Percentiles rank a stretch among this genome's conserved stretches.
Conservation (phyloP, 2,888 invertebrate species). For the Siphlonurus alternatus region DNA sequence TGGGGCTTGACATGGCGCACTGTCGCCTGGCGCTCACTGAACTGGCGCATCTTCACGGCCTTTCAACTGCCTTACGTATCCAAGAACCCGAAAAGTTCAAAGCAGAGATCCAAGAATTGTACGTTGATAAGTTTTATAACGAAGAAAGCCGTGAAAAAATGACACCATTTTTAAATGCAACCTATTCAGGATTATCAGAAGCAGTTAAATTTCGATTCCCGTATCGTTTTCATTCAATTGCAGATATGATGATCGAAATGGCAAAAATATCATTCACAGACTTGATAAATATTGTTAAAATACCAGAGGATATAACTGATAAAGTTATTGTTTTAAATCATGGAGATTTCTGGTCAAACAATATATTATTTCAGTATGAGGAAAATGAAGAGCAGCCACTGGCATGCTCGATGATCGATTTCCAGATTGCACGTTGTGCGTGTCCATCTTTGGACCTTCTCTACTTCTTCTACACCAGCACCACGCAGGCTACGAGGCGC, state of each 20-base stretch:
- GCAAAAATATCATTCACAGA: neutral
- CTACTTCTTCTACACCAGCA: conserved; percentile 6
- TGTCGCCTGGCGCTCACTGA: neutral
- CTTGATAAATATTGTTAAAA: no score
- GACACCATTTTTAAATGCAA: neutral
- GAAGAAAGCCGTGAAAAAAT: neutral
- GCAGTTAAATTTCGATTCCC: neutral
- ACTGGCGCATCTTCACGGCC: neutral
- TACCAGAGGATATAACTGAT: neutral
- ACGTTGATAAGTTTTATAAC: neutral
- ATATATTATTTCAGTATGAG: conserved; percentile 4
- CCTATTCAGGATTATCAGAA: neutral
- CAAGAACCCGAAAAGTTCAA: neutral
- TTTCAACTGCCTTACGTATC: neutral
- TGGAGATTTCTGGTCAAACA: conserved; percentile 8
- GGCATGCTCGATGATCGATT: conserved; percentile 1
- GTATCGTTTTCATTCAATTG: neutral
- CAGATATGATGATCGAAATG: neutral
- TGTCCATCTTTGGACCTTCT: conserved; percentile 6
- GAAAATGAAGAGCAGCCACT: neutral
- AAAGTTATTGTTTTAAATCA: conserved; percentile 3
- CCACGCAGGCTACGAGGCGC: neutral
- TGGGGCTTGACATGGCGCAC: neutral
- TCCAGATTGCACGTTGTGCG: conserved; percentile 6
- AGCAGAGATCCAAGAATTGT: neutral